These are phyloP conservation scores for Podarcis muralis DNA, from an alignment of 2,113 vertebrate genomes.

Conservation along the genomic window DNA sequence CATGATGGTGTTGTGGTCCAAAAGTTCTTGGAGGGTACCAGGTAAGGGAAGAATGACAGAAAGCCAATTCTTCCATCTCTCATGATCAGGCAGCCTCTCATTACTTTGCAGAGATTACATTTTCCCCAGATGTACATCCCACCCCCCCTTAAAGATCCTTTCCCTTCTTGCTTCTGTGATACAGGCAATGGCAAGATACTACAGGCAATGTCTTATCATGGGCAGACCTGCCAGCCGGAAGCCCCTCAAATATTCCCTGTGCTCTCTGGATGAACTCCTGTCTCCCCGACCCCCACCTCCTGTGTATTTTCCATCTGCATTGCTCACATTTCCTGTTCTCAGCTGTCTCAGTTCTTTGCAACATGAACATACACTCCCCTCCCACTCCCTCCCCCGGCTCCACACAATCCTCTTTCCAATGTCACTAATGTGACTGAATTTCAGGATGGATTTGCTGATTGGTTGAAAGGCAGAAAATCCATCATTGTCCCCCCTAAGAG, in stretches of 20 bases:
- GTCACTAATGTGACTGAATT: conserved; percentile 17
- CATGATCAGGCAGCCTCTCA: not conserved
- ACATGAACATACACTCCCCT: not conserved
- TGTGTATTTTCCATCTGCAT: not conserved
- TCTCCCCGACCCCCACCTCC: too few relatives aligned
- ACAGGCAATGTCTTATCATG: not conserved
- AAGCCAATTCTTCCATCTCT: not conserved
- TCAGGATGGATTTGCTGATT: conserved; percentile 1
- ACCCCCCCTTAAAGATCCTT: not conserved
- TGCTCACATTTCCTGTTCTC: not conserved
- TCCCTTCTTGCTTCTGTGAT: not conserved
- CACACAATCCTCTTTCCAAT: conserved; percentile 12
- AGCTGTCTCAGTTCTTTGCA: not conserved
- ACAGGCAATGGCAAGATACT: not conserved
- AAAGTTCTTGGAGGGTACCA: too few relatives aligned
- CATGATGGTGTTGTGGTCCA: too few relatives aligned
- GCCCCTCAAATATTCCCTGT: not conserved
- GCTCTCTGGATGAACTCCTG: not conserved
- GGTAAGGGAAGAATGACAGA: too few relatives aligned
- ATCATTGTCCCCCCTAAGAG: not conserved
- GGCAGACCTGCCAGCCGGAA: not conserved
- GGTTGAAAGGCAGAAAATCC: not conserved
- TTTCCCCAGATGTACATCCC: not conserved
- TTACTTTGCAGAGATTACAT: not conserved
- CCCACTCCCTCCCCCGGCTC: too few relatives aligned